phyloP scores from a whole-genome alignment of 2,888 invertebrate genomes.

The Sphaeridia pumilis region DNA sequence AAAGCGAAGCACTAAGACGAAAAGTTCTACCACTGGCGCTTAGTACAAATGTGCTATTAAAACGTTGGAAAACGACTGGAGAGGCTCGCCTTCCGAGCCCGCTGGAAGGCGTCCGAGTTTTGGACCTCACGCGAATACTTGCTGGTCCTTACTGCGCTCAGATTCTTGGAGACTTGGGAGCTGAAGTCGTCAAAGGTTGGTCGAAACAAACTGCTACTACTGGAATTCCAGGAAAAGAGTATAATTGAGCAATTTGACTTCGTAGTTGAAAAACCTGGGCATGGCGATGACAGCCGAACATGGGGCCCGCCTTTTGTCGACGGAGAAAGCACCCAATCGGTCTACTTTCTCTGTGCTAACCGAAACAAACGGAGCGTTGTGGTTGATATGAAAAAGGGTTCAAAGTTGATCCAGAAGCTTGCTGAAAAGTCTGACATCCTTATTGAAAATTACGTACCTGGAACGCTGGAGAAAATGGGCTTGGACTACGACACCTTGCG shows the following conservation, averaged over 20 bases:
- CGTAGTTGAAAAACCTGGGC: constrained; percentile 69
- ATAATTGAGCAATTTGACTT: no score
- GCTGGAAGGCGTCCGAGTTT: constrained; percentile 55
- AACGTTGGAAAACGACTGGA: no score
- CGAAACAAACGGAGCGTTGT: constrained; percentile 89
- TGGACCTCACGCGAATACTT: constrained; percentile 74
- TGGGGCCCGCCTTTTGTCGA: constrained; percentile 84
- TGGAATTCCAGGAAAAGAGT: no score
- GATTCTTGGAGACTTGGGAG: constrained; percentile 54
- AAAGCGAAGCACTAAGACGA: no score
- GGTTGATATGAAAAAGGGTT: constrained; percentile 67
- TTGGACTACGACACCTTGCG: constrained; percentile 68
- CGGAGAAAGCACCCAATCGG: constrained; percentile 52
- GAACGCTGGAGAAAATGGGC: constrained; percentile 60
- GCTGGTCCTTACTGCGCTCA: constrained; percentile 93
- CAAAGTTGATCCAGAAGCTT: constrained; percentile 55
- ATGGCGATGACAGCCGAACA: constrained; percentile 74
- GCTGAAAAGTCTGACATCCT: constrained; percentile 70
- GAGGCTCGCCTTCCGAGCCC: constrained; percentile 47
- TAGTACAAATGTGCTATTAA: no score
- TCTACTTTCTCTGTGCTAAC: constrained; percentile 79
- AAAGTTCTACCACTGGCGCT: no score
- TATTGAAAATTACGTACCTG: constrained; percentile 89
- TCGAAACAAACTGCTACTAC: no score
- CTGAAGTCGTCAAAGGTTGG: constrained; percentile 40